Base-by-base conservation (phyloP, 2,797 vertebrate species). In the Enteromius radiatus region DNA sequence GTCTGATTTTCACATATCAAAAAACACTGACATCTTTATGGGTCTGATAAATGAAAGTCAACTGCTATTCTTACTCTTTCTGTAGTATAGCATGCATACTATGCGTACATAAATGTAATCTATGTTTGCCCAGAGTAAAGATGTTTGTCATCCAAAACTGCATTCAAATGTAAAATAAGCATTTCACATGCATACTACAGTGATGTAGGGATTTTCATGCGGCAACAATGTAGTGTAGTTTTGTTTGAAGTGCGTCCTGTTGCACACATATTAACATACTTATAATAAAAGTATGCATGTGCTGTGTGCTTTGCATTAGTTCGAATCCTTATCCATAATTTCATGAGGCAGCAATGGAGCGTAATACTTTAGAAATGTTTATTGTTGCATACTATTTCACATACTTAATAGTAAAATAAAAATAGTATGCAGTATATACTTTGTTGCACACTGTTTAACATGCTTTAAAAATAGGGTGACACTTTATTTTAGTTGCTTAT, bases 1-100 rank as follows among this genome's bases (percentile, higher is more conserved):
- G 96, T n/a, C 26, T 15, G 61, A 80, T 87, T 47, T 81, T 12
- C 10, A 31, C 65, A 36, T 10, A n/a, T 49, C 11, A 5, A 75
- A 43, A 52, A 52, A 73, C 38, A 56, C 33, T 38, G 21, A 56
- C 7, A 43, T 6, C 74, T 59, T 43, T 17, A 2, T 36, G 61
- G 23, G 8, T 31, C 49, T 56, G 49, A 38, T 52, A 33, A 28
- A 5, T 28, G 5, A 28, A 26, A 56, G 3, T 33, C 9, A 49
- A 12, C 65, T 23, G 38, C 3, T 10, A 45, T 45, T 19, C 2
- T 14, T 33, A 28, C 2, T 26, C 6, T 33, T 52, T 33, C 9
- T 73, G 70, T 21, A 31, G 9, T 47, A 71, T 31, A 49, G 43
- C 69, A 70, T 70, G 43, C 23, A 47, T 28, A 47, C 10, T 23